Evolutionary conservation across 2,888 invertebrate species (phyloP), one percentile per base, ranked within the genome.

Genomic region (Calliopum simillimum): DNA sequence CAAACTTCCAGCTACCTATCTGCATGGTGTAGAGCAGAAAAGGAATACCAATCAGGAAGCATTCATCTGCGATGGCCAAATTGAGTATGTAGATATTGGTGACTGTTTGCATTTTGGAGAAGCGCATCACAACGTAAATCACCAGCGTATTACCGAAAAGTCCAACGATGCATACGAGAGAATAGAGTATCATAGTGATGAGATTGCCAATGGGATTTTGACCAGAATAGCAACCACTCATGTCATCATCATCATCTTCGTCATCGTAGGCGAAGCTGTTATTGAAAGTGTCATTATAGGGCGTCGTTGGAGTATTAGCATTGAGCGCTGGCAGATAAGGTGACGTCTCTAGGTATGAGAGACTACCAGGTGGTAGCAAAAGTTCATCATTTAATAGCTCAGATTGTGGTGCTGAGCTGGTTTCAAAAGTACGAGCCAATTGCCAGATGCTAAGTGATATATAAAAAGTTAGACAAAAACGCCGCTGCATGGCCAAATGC

Each of bases 41-140:
- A 0, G 97, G 97, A 77, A 97, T 94, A 2, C 96, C 96, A 70
- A 96, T 94, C 3, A 97, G 89, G 81, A 96, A 97, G 81, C 94
- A 94, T 85, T 96, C 96, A 84, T 97, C 97, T 0, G 97, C 97
- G 70, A 97, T 93, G 19, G 97, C 97, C 77, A 97, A 87, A 85
- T 97, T 97, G n/a, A 95, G 91, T 77, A 97, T 96, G 86, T 96
- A 97, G 90, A 95, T 94, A 83, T 97, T 97, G 74, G 97, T 97
- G 51, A 97, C 96, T 0, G 96, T 97, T 84, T 97, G 96, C 96
- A 97, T 97, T 86, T 96, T 96, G 70, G 95, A 94, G 87, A 94
- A 97, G 56, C 96, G 90, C 59, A 94, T 87, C 16, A 96, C 95
- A 44, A 96, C 96, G 86, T 96, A 96, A 80, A 96, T 96, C 75